These are phyloP conservation scores for Keiferia lycopersicella DNA, from an alignment of 2,888 invertebrate genomes.

Conservation along the genomic window DNA sequence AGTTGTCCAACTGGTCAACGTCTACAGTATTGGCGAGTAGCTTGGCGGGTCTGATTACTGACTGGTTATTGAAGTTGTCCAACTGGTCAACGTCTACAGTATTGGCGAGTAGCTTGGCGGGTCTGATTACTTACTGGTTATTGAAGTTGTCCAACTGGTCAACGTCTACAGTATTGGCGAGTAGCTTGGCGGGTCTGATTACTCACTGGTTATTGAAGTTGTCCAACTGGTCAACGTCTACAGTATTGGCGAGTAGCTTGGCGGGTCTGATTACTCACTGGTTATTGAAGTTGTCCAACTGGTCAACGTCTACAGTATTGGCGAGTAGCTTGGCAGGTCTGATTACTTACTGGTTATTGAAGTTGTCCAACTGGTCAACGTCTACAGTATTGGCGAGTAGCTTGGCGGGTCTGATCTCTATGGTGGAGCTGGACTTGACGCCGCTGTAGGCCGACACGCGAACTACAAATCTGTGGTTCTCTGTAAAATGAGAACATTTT, in stretches of 20 bases:
- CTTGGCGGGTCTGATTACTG: background rate
- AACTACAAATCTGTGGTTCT: slow-evolving; percentile 80
- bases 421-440: background rate
- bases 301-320: background rate
- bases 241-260: background rate
- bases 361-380: slow-evolving; percentile 27
- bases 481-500: slow-evolving; percentile 68
- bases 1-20: background rate
- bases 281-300: background rate
- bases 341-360: slow-evolving; percentile 52
- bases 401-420: background rate
- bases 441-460: slow-evolving; percentile 83
- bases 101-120: background rate
- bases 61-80: background rate
- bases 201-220: background rate
- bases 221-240: background rate
- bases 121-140: background rate
- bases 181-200: background rate
- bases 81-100: background rate
- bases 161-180: background rate
- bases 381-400: background rate
- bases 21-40: background rate
- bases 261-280: background rate
- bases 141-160: background rate
- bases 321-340: background rate